Evolutionary conservation across 2,888 invertebrate genomes (phyloP).

Genomic region (Cerastis rubricosa): DNA sequence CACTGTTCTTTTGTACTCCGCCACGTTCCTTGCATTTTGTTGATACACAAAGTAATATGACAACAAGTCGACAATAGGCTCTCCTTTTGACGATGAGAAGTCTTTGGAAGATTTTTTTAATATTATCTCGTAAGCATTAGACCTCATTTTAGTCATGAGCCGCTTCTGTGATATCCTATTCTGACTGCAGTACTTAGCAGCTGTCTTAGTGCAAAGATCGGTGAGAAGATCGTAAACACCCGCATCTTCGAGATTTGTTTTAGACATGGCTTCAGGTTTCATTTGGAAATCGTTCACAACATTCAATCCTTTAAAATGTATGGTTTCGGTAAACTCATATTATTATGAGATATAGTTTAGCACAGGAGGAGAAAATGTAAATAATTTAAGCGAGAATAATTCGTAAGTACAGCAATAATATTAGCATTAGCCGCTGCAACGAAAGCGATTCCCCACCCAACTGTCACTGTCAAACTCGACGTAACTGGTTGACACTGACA

Average conservation of each 20-base stretch:
- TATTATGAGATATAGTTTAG: background rate
- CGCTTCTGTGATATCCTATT: slow-evolving; percentile 78
- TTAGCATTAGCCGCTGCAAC: background rate
- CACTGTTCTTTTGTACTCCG: slow-evolving; percentile 80
- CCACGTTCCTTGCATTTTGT: slow-evolving; percentile 82
- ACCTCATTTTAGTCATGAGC: slow-evolving; percentile 81
- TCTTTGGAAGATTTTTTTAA: slow-evolving; percentile 80
- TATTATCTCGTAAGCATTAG: slow-evolving; percentile 85
- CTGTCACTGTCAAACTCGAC: slow-evolving; percentile 6
- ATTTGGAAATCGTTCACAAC: background rate
- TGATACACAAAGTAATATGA: slow-evolving; percentile 81
- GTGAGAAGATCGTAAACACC: slow-evolving; percentile 85
- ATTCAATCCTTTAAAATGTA: background rate
- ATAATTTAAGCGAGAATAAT: background rate
- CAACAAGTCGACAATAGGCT: slow-evolving; percentile 82
- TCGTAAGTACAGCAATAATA: background rate
- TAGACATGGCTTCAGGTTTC: slow-evolving; percentile 47
- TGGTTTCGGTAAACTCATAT: slow-evolving; percentile 7
- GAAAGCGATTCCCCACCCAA: background rate
- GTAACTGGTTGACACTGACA: background rate
- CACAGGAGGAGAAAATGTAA: background rate
- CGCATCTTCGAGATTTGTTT: slow-evolving; percentile 68
- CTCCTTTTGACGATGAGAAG: slow-evolving; percentile 70
- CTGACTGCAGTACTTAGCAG: slow-evolving; percentile 77
- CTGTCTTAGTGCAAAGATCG: slow-evolving; percentile 82